Base-by-base conservation (phyloP, 2,888 invertebrate genomes). In the Byasa hedistus region DNA sequence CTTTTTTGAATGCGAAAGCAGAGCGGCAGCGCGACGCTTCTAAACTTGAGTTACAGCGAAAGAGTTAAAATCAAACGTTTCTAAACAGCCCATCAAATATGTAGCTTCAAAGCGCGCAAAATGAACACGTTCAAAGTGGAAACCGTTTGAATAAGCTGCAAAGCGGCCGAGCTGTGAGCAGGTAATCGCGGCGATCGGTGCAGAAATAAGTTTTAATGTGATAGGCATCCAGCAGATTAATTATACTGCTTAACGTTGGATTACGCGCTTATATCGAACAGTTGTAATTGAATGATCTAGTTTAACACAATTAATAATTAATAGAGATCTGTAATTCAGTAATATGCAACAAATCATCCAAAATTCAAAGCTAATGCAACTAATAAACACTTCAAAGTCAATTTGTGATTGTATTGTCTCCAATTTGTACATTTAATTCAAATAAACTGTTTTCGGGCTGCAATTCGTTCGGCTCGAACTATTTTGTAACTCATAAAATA, bases 401-500 rank as follows among this genome's bases (percentile, higher is more conserved):
- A 48, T 48, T 5, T 48, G 19, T n/a, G 48, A n/a, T n/a, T n/a
- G n/a, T 39, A 27, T 8, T 12, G 48, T 21, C n/a, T 36, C 15
- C 32, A 57, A n/a, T 32, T 56, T 27, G 10, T n/a, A 56, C 19
- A 56, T 57, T n/a, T n/a, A 32, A 57, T 36, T 60, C 32, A 27
- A 60, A 19, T 24, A 60, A 44, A 51, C 36, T 36, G 24, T 51
- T 44, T 48, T 23, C 21, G 10, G 5, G 57, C 55, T 51, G 27
- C 12, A 63, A 63, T 63, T 56, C 19, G 36, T 72, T 71, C 57
- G 60, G 59, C 57, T 64, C 60, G 65, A 88, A 88, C 85, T 86
- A 87, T 87, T 87, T 85, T 82, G 85, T 82, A 85, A 86, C 86
- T 88, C 82, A 88, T 89, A 86, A 87, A 87, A 88, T 89, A 87